Evolutionary conservation across 2,113 vertebrate species (phyloP).

Genomic region (Xiphophorus maculatus): DNA sequence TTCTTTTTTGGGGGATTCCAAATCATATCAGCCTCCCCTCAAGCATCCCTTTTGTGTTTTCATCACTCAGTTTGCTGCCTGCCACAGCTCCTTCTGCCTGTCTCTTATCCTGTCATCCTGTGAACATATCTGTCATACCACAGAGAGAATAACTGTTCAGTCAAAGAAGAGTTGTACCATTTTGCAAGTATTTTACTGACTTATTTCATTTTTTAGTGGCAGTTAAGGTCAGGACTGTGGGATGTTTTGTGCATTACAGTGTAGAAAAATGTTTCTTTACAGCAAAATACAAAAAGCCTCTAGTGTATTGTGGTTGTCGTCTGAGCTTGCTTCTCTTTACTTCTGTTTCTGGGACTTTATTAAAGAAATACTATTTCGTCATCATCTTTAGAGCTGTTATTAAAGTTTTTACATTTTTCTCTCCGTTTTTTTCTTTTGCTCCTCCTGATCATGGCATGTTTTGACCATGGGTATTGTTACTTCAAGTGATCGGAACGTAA

Average conservation of each 20-base stretch:
- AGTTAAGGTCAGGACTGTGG: constrained; percentile 6
- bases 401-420: constrained; percentile 10
- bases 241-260: background rate
- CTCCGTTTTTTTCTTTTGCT: background rate
- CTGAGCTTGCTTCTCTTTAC: background rate
- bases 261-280: background rate
- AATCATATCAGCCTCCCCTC: constrained; percentile 42
- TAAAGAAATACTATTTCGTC: background rate
- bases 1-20: constrained; percentile 29
- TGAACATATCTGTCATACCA: constrained; percentile 26
- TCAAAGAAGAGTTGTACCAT: constrained; percentile 2
- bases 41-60: constrained; percentile 45
- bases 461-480: constrained; percentile 51
- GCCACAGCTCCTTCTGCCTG: constrained; percentile 2
- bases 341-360: background rate
- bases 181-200: background rate
- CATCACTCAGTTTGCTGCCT: constrained; percentile 26
- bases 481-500: constrained; percentile 59
- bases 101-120: constrained; percentile 20
- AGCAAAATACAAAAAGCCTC: background rate
- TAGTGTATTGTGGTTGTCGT: background rate
- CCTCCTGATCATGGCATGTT: constrained; percentile 47
- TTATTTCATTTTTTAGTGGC: background rate
- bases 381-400: background rate
- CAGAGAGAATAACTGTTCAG: constrained; percentile 3